These are phyloP conservation scores for Leptatherina wallacei DNA, from an alignment of 2,797 vertebrate species.

Conservation along the genomic window DNA sequence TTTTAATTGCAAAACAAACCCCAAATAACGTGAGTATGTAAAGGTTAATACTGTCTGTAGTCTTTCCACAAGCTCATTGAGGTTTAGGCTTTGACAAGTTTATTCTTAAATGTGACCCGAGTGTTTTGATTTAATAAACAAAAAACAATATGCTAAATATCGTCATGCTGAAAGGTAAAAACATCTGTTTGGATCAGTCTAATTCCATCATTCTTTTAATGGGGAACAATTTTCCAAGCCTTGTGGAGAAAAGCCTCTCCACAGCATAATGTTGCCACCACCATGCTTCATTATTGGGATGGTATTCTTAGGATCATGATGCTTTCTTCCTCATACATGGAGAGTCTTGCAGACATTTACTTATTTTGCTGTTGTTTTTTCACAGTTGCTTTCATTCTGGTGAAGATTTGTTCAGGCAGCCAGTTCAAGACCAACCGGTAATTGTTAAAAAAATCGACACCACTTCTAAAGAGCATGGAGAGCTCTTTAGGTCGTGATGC, in stretches of 20 bases:
- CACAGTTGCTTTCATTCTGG: no score
- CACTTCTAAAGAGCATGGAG: no score
- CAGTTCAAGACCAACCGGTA: no score
- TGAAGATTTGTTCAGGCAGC: no score
- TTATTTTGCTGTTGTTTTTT: no score
- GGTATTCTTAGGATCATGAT: neutral
- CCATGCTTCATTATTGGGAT: neutral
- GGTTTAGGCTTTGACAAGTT: neutral
- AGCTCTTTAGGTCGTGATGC: no score
- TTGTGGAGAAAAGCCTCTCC: neutral
- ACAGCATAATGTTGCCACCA: neutral
- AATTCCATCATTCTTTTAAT: neutral
- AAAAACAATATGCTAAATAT: neutral
- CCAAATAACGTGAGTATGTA: neutral
- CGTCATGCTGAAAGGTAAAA: neutral
- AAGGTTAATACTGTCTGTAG: neutral
- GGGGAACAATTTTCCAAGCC: neutral
- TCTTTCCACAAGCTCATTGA: neutral
- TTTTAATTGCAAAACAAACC: neutral
- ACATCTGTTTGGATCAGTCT: neutral
- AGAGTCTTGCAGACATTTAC: no score
- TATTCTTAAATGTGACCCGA: neutral
- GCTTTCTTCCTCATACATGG: neutral
- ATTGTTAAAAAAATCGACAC: no score
- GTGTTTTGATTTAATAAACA: neutral